Base-by-base conservation (phyloP, 2,113 vertebrate genomes). In the Alces alces region DNA sequence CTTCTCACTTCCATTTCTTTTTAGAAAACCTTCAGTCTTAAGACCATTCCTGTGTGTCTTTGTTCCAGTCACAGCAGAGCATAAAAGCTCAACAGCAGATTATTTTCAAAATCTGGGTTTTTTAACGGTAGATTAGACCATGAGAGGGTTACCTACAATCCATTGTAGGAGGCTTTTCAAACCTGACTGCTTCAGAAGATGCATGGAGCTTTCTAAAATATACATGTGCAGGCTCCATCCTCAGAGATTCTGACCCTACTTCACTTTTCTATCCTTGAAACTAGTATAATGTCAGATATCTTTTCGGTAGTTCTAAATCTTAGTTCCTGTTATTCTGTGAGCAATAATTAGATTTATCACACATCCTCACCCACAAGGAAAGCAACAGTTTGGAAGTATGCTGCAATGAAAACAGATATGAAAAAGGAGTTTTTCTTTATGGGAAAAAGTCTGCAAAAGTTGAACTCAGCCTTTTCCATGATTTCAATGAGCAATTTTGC, bases 191-290 rank as follows among this genome's bases (percentile, higher is more conserved):
- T 89, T 92, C 33, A 73, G 85, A 94, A 90, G n/a, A 55, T 50
- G n/a, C 11, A 30, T 10, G n/a, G 80, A 57, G 23, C 33, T 66
- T 96, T 94, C 73, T 84, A 94, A 87, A 93, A 92, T 96, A 84
- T 28, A 54, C 43, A 47, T 28, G 76, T 91, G 25, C 25, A 85
- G 36, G 27, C 39, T 86, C 57, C 87, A 79, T 89, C 47, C 30
- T 89, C 55, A 79, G 89, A 91, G n/a, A 73, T 50, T 66, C 55
- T 73, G 86, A 73, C 85, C 79, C 84, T 13, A 70, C 60, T 84
- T 84, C 33, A 91, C 17, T 89, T 33, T 86, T 15, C 50, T 55
- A 64, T 92, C 28, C 33, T 89, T 87, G n/a, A 97, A 95, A 50
- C 43, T 15, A 70, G 36, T 50, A 52, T 33, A 83, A 60, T 84